Evolutionary conservation across 1,140 invertebrate genomes (phyloP), one percentile per base, ranked within the genome.

Genomic region (Formica exsecta): DNA sequence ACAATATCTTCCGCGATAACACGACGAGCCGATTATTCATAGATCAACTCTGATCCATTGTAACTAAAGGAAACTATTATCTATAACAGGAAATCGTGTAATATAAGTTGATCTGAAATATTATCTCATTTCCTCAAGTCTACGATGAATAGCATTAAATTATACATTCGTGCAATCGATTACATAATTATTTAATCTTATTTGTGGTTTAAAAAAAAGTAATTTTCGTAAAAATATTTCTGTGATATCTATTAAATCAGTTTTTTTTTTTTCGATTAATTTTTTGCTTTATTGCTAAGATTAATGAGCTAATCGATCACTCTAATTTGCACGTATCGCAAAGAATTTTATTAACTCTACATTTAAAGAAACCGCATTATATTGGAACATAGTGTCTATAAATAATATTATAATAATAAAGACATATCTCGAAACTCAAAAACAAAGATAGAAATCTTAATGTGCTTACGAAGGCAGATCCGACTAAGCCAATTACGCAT

Each of bases 111-210:
- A 16, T 48, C 16, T 8, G 5, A 6, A 64, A 77, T 61, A 32
- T 4, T 9, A 1, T 48, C 36, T 64, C 32, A 51, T 16, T 48
- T 29, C 7, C 9, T 66, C n/a, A 2, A 68, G 8, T 4, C 2
- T 38, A 22, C 11, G 16, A 77, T 65, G 9, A 76, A 76, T 36
- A 48, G 22, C 11, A 54, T 22, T 54, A 64, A 36, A 54, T 6
- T 22, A 66, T 54, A 19, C 32, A 57, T 36, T 77, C 44, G 3
- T 3, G 7, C 38, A 41, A 54, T 68, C 36, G 19, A 29, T 68
- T 68, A 76, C n/a, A 25, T 8, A 29, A 29, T 61, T 25, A 62
- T 36, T 36, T 41, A 44, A 76, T 73, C 7, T 61, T 75, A 38
- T 36, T 51, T 3, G 2, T 22, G 9, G 5, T 32, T 38, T 16